Base-by-base conservation (phyloP, 2,888 invertebrate species). In the Drosophila neonasuta region DNA sequence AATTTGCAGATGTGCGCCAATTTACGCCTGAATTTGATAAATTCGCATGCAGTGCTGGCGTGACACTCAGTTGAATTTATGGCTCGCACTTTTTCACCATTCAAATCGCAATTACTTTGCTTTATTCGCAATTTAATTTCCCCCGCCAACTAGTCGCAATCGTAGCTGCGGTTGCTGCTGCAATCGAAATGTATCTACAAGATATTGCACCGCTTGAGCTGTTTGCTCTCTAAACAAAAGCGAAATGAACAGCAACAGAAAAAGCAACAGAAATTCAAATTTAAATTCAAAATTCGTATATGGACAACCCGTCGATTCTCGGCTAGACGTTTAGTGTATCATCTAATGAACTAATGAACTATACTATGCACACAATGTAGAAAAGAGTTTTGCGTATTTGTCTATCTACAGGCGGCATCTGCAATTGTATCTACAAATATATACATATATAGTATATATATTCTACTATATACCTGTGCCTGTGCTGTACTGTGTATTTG, bases 31-130 rank as follows among this genome's bases (percentile, higher is more conserved):
- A 87, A 76, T 84, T 88, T 89, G 86, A 88, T 89, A 88, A 88
- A 89, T 87, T 87, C 85, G 68, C 77, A 75, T 81, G 81, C 86
- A 80, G 86, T 77, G 84, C 79, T 87, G 76, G 75, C 80, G 78
- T 88, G 88, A 89, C 89, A 88, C 65, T 88, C 83, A 86, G 83
- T 85, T 83, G 76, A 84, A 89, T 89, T 89, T 88, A 89, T 88
- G 79, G 72, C 79, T 66, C 77, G 71, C 80, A 79, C 82, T 86
- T 87, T 88, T 83, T 78, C 74, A 78, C 80, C 73, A 88, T 86
- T 87, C 78, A 85, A 86, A 85, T 88, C 71, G 85, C 85, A 85
- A 86, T 88, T 88, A 87, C 82, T 87, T 88, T 86, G 82, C 72
- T 68, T 84, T 78, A 84, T 81, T 79, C 71, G 88, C 86, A 87